A percentile compares a stretch with the other conserved stretches of the same genome.
phyloP scores from a whole-genome alignment of 2,113 vertebrate genomes.

The Vulpes ferrilata region DNA sequence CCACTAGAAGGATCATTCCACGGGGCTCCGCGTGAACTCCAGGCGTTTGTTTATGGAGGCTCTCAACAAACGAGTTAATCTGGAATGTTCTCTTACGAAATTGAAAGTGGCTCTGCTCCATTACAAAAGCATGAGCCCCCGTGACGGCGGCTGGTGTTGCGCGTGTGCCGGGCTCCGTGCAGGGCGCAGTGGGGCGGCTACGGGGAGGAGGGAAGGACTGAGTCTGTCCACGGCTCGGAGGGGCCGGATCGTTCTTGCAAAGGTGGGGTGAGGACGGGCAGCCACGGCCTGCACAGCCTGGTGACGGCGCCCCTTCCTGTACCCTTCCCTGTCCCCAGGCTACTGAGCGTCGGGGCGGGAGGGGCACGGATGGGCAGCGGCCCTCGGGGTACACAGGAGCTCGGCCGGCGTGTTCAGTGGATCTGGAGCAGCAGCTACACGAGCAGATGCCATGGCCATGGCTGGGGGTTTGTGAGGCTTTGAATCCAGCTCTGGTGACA shows the following conservation, averaged over 20 bases:
- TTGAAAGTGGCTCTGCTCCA: neutral
- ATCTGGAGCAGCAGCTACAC: accelerated
- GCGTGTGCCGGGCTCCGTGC: accelerated
- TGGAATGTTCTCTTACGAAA: conserved; percentile 28
- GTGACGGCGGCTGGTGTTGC: neutral
- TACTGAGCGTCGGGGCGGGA: neutral
- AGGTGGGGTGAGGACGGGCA: neutral
- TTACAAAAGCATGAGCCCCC: neutral
- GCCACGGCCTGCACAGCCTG: neutral
- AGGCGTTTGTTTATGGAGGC: neutral
- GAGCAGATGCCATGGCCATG: accelerated
- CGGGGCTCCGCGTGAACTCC: neutral
- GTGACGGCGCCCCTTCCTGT: too few species aligned
- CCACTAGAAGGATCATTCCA: neutral
- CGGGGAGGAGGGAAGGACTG: accelerated
- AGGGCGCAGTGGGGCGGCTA: too few species aligned
- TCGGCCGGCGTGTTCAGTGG: neutral
- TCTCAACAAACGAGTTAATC: neutral
- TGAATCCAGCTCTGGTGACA: neutral
- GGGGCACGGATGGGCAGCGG: neutral
- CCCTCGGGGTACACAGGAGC: neutral
- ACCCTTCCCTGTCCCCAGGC: too few species aligned
- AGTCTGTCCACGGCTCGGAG: accelerated
- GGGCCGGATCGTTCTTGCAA: accelerated
- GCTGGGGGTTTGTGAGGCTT: neutral